Evolutionary conservation across 2,797 vertebrate genomes (phyloP), one percentile per base, ranked within the genome.

Genomic region (Aplochiton taeniatus): DNA sequence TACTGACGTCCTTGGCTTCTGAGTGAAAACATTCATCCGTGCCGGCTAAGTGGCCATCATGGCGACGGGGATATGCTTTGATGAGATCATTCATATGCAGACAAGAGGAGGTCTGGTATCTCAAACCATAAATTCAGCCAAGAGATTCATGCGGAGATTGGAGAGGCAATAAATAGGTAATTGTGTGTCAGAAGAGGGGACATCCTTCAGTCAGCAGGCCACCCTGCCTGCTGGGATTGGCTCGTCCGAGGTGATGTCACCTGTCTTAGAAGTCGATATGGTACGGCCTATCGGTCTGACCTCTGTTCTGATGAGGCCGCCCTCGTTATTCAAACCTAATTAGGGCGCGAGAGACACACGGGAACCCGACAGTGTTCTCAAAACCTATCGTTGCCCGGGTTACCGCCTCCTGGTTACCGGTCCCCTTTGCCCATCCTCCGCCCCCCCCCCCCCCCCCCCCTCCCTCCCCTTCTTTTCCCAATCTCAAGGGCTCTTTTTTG

Each of bases 401-500:
- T 61, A 63, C 67, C 69, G 58, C 50, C 49, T 42, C 60, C 71
- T 69, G 77, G 65, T 76, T 59, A 42, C 68, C 69, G 72, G 53
- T 68, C 66, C 4, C 9, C 12, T 49, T 17, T 48, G 60, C 66
- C 46, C 43, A 61, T 4, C 4, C 16, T 17, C 18, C 62, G 10
- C 11, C 1, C 53, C 59, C 48, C 14, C 42, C 58, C 1, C 4
- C n/a, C 17, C 7, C 43, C 61, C 16, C 14, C 44, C 45, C 12
- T 13, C 4, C 14, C 19, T 41, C 12, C 11, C 1, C 48, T 31
- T 42, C 60, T 57, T 41, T 60, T 8, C 56, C 67, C 70, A 66
- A 51, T 75, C 63, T 72, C 67, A 71, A 60, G 72, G 56, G 76
- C 65, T 60, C 74, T 68, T 58, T 78, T 79, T 78, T 65, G 31